phyloP scores from a whole-genome alignment of 2,888 invertebrate genomes.

The Epirrita christyi region DNA sequence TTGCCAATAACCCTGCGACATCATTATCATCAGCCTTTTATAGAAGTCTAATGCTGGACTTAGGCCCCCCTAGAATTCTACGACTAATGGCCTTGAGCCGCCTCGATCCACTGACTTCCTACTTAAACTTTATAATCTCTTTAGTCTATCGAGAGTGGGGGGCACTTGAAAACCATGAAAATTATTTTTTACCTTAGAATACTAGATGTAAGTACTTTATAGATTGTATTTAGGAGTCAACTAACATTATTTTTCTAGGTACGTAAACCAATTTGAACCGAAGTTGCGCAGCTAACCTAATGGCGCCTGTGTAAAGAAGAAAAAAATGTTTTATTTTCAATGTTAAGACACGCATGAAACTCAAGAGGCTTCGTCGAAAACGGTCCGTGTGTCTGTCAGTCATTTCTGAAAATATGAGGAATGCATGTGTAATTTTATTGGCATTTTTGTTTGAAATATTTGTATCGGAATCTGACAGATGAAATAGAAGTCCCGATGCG shows the following conservation, averaged over 20 bases:
- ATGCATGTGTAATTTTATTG: constrained; percentile 37
- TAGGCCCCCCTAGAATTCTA: too few relatives aligned
- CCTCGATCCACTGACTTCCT: too few relatives aligned
- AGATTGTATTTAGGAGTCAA: background rate
- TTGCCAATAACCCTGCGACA: too few relatives aligned
- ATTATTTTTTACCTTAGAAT: too few relatives aligned
- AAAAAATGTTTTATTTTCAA: constrained; percentile 31
- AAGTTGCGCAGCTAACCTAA: background rate
- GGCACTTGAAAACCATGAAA: too few relatives aligned
- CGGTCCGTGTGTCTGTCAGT: constrained; percentile 31
- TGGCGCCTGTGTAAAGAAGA: constrained; percentile 1
- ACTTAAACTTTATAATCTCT: too few relatives aligned
- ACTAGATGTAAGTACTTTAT: too few relatives aligned
- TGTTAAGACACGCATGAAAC: constrained; percentile 36
- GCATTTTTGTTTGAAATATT: constrained; percentile 29
- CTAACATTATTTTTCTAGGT: background rate
- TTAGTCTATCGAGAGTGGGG: too few relatives aligned
- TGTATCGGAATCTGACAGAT: constrained; percentile 13
- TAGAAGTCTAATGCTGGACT: too few relatives aligned
- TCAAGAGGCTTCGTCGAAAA: constrained; percentile 31
- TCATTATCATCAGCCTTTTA: too few relatives aligned
- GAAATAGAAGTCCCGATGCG: background rate
- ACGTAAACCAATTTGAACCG: background rate
- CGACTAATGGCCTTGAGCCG: too few relatives aligned
- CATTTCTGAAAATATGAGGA: constrained; percentile 23